Conservation (phyloP, 2,888 invertebrate species). For the Alloplasta piceator region DNA sequence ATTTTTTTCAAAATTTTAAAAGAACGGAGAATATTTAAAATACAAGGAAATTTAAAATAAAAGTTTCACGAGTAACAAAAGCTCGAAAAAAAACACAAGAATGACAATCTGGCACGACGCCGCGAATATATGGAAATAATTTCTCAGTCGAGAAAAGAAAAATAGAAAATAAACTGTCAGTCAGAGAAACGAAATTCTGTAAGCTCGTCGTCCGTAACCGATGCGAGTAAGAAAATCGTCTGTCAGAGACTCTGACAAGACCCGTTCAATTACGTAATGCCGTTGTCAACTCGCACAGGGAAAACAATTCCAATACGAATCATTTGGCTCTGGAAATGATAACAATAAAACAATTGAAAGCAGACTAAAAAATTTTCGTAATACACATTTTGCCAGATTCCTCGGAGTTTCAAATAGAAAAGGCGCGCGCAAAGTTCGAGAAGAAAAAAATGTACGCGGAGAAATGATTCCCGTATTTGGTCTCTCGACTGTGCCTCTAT, state of each 20-base stretch:
- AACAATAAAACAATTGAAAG: background rate
- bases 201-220: constrained; percentile 23
- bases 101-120: background rate
- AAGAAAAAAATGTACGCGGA: background rate
- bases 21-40: too few species aligned
- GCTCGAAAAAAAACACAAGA: background rate
- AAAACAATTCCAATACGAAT: constrained; percentile 27
- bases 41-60: background rate
- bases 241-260: constrained; percentile 64
- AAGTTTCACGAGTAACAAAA: background rate
- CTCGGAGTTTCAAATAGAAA: background rate
- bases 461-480: constrained; percentile 2
- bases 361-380: background rate
- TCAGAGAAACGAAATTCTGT: constrained; percentile 1
- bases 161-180: background rate
- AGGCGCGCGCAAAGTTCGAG: background rate
- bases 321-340: constrained; percentile 1
- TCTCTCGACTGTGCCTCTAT: background rate
- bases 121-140: background rate
- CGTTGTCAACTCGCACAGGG: constrained; percentile 78
- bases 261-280: constrained; percentile 76
- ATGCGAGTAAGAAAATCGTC: constrained; percentile 53
- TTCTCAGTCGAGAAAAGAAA: background rate
- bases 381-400: background rate
- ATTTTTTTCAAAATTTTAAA: too few species aligned